These are phyloP conservation scores for Otus scops DNA, from an alignment of 2,797 vertebrate genomes.

Conservation along the genomic window DNA sequence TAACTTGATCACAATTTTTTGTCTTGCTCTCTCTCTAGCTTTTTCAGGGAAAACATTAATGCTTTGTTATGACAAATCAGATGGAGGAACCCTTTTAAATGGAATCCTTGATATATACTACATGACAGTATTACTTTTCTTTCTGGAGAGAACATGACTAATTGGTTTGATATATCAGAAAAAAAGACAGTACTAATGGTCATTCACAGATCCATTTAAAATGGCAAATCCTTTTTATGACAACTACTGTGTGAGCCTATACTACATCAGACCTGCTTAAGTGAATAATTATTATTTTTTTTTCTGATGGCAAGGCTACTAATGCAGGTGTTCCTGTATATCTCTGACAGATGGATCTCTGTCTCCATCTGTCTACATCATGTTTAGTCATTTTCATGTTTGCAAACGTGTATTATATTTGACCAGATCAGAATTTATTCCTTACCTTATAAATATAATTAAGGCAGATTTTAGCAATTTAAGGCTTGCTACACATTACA, in stretches of 20 bases:
- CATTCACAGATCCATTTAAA: background rate
- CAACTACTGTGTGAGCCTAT: background rate
- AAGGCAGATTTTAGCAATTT: background rate
- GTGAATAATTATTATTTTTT: background rate
- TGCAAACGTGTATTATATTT: background rate
- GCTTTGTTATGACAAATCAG: background rate
- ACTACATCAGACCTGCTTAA: background rate
- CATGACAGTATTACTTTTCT: background rate
- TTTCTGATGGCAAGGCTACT: background rate
- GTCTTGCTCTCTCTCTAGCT: background rate
- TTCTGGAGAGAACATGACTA: background rate
- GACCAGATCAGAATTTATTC: background rate
- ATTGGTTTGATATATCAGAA: background rate
- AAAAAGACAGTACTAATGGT: background rate
- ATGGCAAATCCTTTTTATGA: background rate
- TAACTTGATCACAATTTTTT: background rate
- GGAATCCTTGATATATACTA: background rate
- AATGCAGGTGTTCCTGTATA: background rate
- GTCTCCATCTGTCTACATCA: background rate
- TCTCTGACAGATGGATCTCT: background rate
- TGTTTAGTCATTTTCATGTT: background rate
- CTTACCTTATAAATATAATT: background rate
- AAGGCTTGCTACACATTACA: background rate
- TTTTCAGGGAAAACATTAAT: background rate
- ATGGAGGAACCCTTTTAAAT: background rate